Percentiles rank a stretch among this genome's conserved stretches.
These are phyloP conservation scores for Sialis lutaria DNA, from an alignment of 2,888 invertebrate species.

Conservation along the genomic window DNA sequence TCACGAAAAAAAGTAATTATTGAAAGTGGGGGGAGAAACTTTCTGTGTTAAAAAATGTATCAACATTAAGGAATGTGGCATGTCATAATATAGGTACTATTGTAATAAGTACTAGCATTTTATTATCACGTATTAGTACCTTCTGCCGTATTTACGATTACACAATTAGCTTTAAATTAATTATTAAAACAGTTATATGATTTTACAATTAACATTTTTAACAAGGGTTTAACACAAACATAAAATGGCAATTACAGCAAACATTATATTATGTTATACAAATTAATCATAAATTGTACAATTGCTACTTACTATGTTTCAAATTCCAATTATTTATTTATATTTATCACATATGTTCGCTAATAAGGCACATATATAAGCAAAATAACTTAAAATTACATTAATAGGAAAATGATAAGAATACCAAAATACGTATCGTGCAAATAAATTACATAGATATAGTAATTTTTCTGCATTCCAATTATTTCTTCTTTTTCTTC, in stretches of 20 bases:
- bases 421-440: slow-evolving; percentile 1
- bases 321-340: background rate
- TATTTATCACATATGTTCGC: background rate
- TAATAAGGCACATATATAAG: too few relatives aligned
- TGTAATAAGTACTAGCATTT: background rate
- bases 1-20: slow-evolving; percentile 1
- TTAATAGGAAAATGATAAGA: too few relatives aligned
- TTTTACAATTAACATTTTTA: too few relatives aligned
- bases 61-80: slow-evolving; percentile 6
- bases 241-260: too few relatives aligned
- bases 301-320: background rate
- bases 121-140: background rate
- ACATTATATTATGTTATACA: too few relatives aligned
- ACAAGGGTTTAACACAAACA: too few relatives aligned
- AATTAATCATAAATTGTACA: too few relatives aligned
- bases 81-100: background rate
- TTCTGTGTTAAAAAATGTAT: background rate
- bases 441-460: background rate
- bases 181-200: too few relatives aligned
- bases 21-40: background rate
- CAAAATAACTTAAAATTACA: too few relatives aligned
- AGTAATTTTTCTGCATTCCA: slow-evolving; percentile 2
- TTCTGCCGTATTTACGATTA: too few relatives aligned
- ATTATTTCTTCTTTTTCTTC: background rate
- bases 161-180: too few relatives aligned